Evolutionary conservation across 2,113 vertebrate genomes (phyloP).

Genomic region (Callopanchax toddi): DNA sequence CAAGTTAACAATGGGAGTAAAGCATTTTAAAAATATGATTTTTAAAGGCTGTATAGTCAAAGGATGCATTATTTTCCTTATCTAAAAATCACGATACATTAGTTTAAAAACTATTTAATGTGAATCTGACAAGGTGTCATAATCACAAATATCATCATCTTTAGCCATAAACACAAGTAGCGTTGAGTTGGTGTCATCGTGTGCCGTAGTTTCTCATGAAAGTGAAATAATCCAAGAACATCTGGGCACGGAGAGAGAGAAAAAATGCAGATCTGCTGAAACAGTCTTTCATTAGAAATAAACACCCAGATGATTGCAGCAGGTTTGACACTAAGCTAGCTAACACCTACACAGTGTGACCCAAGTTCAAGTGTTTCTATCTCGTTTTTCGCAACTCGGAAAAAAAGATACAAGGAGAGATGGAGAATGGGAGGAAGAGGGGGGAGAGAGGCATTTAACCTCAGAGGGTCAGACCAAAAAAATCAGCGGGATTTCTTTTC

Average conservation of each 20-base stretch:
- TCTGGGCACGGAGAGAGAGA: conserved; percentile 55
- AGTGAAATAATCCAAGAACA: conserved; percentile 48
- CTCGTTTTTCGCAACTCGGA: conserved; percentile 34
- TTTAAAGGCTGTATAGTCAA: too few relatives aligned
- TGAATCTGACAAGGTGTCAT: too few relatives aligned
- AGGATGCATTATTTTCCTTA: too few relatives aligned
- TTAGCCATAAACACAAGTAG: too few relatives aligned
- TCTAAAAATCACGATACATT: too few relatives aligned
- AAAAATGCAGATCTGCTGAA: conserved; percentile 63
- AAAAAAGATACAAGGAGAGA: conserved; percentile 38
- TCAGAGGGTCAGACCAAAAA: conserved; percentile 86
- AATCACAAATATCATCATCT: too few relatives aligned
- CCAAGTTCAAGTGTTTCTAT: conserved; percentile 70
- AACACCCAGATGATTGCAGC: conserved; percentile 59
- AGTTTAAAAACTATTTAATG: too few relatives aligned
- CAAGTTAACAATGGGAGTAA: too few relatives aligned
- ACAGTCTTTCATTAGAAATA: conserved; percentile 66
- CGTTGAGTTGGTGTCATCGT: conserved; percentile 51
- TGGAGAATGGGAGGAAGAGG: conserved; percentile 9
- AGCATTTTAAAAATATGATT: too few relatives aligned
- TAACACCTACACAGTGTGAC: conserved; percentile 60
- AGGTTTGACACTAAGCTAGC: conserved; percentile 60
- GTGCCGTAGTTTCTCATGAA: conserved; percentile 46
- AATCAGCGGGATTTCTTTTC: conserved; percentile 85
- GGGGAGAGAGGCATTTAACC: conserved; percentile 85